phyloP scores from a whole-genome alignment of 2,797 vertebrate genomes.

The Neomorphus geoffroyi region DNA sequence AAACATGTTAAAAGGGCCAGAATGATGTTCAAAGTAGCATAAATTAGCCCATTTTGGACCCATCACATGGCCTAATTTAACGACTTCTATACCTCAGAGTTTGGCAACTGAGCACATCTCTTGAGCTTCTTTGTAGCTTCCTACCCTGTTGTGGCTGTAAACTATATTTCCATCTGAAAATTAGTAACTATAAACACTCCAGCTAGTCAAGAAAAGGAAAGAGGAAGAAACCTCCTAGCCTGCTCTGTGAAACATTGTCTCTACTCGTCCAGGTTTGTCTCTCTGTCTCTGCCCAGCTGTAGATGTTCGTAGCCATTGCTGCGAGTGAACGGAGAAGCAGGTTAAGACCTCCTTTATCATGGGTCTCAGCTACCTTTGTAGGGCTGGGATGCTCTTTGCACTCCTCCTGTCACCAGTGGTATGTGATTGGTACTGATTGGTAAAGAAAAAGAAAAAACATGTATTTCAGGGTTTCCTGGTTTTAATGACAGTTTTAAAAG shows the following conservation, averaged over 20 bases:
- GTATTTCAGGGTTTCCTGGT: background rate
- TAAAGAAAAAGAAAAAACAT: background rate
- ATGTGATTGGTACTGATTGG: background rate
- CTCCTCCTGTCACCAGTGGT: background rate
- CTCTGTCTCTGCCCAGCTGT: background rate
- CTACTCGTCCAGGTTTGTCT: accelerated
- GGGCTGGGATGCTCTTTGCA: background rate
- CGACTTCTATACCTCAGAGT: constrained; percentile 73
- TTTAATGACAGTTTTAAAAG: background rate
- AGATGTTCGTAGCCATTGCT: background rate
- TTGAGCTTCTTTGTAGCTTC: constrained; percentile 57
- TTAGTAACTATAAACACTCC: background rate
- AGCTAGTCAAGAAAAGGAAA: background rate
- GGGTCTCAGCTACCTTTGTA: background rate
- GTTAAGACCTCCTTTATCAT: background rate
- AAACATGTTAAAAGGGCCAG: constrained; percentile 75
- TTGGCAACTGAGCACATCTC: constrained; percentile 72
- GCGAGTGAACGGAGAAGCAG: background rate
- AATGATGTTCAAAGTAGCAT: constrained; percentile 78
- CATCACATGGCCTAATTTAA: constrained; percentile 75
- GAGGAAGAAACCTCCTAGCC: background rate
- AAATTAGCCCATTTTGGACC: constrained; percentile 76
- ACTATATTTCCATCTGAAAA: constrained; percentile 63
- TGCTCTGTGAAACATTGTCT: background rate
- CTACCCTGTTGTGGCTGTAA: constrained; percentile 37